Evolutionary conservation across 2,113 vertebrate genomes (phyloP).

Genomic region (Cyanoliseus patagonus): DNA sequence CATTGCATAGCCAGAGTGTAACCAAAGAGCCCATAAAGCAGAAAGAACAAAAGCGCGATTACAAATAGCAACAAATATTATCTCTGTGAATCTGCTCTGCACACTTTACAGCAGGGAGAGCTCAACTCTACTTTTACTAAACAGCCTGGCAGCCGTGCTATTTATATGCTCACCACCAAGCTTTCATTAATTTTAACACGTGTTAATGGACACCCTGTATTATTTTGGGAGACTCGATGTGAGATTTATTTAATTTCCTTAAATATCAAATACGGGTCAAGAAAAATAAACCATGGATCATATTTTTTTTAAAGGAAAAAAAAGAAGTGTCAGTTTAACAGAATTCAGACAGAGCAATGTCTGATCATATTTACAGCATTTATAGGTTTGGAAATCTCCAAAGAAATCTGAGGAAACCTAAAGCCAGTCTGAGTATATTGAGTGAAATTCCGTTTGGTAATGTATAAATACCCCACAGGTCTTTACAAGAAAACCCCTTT

Average conservation of each 20-base stretch:
- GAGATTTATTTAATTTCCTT: conserved; percentile 64
- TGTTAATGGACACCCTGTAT: conserved; percentile 9
- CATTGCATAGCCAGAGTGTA: background rate
- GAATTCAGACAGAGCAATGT: conserved; percentile 51
- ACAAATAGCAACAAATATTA: background rate
- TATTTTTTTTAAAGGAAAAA: background rate
- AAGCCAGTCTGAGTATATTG: conserved; percentile 37
- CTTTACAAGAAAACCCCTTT: conserved; percentile 56
- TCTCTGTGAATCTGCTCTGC: background rate
- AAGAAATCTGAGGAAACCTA: conserved; percentile 67
- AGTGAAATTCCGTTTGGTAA: conserved; percentile 69
- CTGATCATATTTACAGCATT: conserved; percentile 66
- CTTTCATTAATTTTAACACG: conserved; percentile 23
- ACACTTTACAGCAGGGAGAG: background rate
- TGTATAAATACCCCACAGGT: conserved; percentile 63
- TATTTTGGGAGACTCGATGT: conserved; percentile 11
- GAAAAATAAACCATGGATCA: conserved; percentile 18
- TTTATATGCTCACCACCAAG: conserved; percentile 18
- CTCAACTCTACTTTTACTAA: background rate
- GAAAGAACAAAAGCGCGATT: background rate
- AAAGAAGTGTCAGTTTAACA: background rate
- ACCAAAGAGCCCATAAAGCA: background rate
- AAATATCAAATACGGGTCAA: conserved; percentile 44
- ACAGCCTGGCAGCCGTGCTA: background rate
- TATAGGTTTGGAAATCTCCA: conserved; percentile 66